Conservation (phyloP, 2,797 vertebrate genomes). For the Xiphorhynchus erythropygius region DNA sequence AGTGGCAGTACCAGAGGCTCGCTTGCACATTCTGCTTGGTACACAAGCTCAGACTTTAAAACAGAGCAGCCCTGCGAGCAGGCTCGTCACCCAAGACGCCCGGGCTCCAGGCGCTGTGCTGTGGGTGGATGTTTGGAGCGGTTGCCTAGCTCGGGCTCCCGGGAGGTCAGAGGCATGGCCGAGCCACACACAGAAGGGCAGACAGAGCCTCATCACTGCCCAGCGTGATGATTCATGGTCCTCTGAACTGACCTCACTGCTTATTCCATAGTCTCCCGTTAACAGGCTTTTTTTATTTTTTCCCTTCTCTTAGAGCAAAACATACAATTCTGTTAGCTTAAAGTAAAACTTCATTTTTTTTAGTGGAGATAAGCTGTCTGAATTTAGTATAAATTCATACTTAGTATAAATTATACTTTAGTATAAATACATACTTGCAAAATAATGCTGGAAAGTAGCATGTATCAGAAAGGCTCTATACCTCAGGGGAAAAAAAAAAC, state of each 20-base stretch:
- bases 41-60: neutral
- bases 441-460: neutral
- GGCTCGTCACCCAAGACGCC: neutral
- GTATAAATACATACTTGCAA: neutral
- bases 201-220: neutral
- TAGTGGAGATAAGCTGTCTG: neutral
- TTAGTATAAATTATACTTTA: too few species aligned
- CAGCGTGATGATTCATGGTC: neutral
- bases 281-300: neutral
- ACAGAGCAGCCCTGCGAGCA: neutral
- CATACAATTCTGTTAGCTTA: neutral
- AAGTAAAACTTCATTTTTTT: neutral
- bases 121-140: neutral
- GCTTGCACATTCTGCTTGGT: neutral
- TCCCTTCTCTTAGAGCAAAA: neutral
- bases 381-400: neutral
- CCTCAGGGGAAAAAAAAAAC: neutral
- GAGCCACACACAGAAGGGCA: neutral
- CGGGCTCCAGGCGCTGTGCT: accelerated
- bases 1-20: neutral
- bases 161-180: neutral
- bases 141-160: neutral
- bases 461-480: neutral
- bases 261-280: neutral
- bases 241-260: neutral